Percentiles rank a stretch among this genome's conserved stretches.
phyloP scores from a whole-genome alignment of 2,888 invertebrate genomes.

The Andrena haemorrhoa region DNA sequence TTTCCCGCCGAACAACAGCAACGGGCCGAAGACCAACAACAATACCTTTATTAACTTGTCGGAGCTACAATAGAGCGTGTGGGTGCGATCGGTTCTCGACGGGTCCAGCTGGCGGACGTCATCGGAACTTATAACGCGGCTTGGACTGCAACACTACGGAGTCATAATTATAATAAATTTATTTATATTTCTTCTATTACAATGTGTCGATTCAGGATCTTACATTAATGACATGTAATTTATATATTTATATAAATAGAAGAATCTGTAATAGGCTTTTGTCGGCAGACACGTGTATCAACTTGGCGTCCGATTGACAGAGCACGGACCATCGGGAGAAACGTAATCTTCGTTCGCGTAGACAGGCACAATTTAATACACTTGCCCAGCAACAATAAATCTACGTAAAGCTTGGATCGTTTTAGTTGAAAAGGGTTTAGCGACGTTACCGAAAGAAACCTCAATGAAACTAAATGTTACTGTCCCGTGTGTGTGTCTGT shows the following conservation, averaged over 20 bases:
- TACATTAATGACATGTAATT: conserved; percentile 69
- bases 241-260: conserved; percentile 56
- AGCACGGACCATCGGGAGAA: not conserved
- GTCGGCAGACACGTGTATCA: conserved; percentile 53
- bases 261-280: conserved; percentile 49
- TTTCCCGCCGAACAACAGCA: conserved; percentile 78
- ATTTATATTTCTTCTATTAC: conserved; percentile 76
- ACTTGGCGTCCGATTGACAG: conserved; percentile 43
- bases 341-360: conserved; percentile 28
- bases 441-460: conserved; percentile 37
- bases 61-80: conserved; percentile 70
- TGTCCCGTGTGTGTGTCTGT: conserved; percentile 14
- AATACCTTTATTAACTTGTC: conserved; percentile 79
- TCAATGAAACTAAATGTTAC: conserved; percentile 34
- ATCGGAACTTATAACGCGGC: not conserved
- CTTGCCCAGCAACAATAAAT: conserved; percentile 44
- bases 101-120: not conserved
- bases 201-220: conserved; percentile 70
- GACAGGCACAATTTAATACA: conserved; percentile 55
- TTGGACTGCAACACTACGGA: conserved; percentile 19
- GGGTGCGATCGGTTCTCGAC: not conserved
- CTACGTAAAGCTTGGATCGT: conserved; percentile 47
- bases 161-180: conserved; percentile 74
- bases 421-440: conserved; percentile 17
- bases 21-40: conserved; percentile 74